A percentile compares a stretch with the other conserved stretches of the same genome.
Conservation (phyloP, 35 echinoderm and acorn worm species). For the Ophioderma brevispina region DNA sequence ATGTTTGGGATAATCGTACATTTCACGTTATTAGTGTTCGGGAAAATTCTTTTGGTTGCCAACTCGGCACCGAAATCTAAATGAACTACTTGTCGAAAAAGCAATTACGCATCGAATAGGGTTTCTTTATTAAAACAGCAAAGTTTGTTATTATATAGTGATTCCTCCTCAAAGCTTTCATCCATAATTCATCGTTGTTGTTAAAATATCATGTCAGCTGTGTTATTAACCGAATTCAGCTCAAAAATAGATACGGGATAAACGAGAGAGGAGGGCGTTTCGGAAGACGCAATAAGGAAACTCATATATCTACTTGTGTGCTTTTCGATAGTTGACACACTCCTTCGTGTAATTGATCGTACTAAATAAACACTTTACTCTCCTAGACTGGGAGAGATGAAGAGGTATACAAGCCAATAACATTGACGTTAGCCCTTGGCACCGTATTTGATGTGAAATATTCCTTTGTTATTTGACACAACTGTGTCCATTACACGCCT, state of each 20-base stretch:
- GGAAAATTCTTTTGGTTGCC: no score
- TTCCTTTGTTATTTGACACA: constrained; percentile 6
- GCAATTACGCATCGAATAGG: no score
- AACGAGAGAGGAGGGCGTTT: neutral
- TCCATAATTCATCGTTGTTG: no score
- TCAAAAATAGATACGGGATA: neutral
- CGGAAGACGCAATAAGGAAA: neutral
- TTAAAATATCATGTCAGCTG: no score
- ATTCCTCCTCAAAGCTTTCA: no score
- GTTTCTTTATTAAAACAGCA: no score
- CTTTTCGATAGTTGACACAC: neutral
- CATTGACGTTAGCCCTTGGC: neutral
- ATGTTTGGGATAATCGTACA: no score
- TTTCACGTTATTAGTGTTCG: no score
- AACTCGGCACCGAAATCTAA: no score
- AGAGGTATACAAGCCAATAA: neutral
- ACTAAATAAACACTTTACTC: neutral
- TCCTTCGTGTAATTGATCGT: neutral
- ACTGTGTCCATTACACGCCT: neutral
- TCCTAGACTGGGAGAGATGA: neutral
- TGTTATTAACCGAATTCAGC: no score
- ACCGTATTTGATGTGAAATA: neutral
- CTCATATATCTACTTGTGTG: neutral
- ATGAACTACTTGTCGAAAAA: no score
- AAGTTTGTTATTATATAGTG: no score